A percentile compares a stretch with the other conserved stretches of the same genome.
Conservation (phyloP, 2,797 vertebrate genomes). For the Phalloptychus januarius region DNA sequence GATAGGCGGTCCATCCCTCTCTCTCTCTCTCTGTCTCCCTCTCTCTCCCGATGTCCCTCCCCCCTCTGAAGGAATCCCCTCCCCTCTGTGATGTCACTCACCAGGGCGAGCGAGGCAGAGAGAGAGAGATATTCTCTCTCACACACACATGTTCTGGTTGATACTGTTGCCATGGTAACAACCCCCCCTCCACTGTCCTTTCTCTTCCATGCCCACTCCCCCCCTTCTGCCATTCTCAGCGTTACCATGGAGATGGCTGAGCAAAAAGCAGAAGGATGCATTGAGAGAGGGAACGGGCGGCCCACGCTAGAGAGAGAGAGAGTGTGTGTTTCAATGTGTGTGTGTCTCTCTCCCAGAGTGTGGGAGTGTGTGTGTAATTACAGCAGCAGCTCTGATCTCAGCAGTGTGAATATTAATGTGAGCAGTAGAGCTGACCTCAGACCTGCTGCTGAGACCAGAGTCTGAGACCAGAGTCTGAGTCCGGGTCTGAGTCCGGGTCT, state of each 20-base stretch:
- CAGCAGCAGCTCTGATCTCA: not conserved
- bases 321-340: conserved; percentile 12
- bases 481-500: too few relatives aligned
- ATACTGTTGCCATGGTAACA: conserved; percentile 64
- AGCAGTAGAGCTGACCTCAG: conserved; percentile 5
- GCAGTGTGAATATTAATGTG: conserved; percentile 1
- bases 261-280: conserved; percentile 39
- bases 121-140: conserved; percentile 16
- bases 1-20: conserved; percentile 21
- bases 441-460: not conserved
- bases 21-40: not conserved
- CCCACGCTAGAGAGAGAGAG: conserved; percentile 35
- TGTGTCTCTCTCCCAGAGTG: too few relatives aligned
- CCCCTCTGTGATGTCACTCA: conserved; percentile 66
- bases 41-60: not conserved
- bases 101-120: conserved; percentile 10
- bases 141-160: conserved; percentile 28
- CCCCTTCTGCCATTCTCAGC: conserved; percentile 6
- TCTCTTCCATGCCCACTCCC: not conserved
- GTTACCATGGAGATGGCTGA: conserved; percentile 51
- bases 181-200: conserved; percentile 5
- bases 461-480: too few relatives aligned
- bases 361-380: not conserved
- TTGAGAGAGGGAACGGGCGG: conserved; percentile 46
- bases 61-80: conserved; percentile 61